A percentile compares a stretch with the other conserved stretches of the same genome.
These are phyloP conservation scores for Saccostrea cuccullata DNA, from an alignment of 1,140 invertebrate genomes.

Conservation along the genomic window DNA sequence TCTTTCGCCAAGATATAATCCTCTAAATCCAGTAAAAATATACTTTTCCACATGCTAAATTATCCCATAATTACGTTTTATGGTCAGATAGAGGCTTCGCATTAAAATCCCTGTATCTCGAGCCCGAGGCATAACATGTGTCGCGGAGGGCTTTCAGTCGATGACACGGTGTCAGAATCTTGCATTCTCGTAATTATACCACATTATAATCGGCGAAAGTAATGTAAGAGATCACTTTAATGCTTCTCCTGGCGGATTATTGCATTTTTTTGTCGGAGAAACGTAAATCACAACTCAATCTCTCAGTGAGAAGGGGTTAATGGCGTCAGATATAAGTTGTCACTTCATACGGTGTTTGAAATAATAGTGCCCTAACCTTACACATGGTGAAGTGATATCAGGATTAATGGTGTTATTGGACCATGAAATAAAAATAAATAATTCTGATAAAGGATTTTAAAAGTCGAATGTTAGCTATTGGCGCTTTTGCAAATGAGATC, in stretches of 20 bases:
- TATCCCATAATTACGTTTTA: constrained; percentile 19
- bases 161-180: not conserved
- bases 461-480: no score
- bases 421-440: no score
- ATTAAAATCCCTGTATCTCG: not conserved
- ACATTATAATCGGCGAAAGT: not conserved
- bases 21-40: not conserved
- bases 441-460: no score
- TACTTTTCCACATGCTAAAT: not conserved
- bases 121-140: constrained; percentile 11
- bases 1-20: not conserved
- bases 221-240: constrained; percentile 26
- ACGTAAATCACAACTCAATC: not conserved
- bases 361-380: no score
- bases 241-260: not conserved
- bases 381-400: no score
- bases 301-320: not conserved
- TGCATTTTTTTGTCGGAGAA: not conserved
- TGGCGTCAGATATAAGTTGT: not conserved
- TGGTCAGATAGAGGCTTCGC: not conserved
- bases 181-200: not conserved
- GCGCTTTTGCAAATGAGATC: no score
- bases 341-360: no score
- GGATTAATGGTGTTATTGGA: no score
- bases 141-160: not conserved